Evolutionary conservation across 2,113 vertebrate genomes (phyloP).

Genomic region (Marcusenius ussheri): DNA sequence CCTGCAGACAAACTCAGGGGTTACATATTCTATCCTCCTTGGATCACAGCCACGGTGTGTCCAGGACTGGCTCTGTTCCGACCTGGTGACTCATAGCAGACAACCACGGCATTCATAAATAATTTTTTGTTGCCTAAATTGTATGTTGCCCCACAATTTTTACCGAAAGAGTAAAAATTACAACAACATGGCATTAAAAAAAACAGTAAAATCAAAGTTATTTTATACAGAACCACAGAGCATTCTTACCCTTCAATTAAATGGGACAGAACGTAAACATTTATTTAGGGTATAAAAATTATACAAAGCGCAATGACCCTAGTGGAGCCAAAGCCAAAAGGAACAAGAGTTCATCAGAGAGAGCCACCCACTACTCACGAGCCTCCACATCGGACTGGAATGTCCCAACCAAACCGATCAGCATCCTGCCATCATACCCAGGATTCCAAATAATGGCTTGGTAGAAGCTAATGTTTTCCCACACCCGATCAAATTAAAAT

Average conservation of each 20-base stretch:
- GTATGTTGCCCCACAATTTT: not conserved
- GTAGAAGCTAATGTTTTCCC: slow-evolving; percentile 32
- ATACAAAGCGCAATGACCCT: not conserved
- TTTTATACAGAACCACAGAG: not conserved
- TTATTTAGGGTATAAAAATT: not conserved
- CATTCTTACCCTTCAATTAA: not conserved
- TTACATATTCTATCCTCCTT: not conserved
- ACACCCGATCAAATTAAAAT: slow-evolving; percentile 23
- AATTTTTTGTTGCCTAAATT: not conserved
- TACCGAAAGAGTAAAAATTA: not conserved
- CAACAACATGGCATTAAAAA: not conserved
- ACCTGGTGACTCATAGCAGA: slow-evolving; percentile 7
- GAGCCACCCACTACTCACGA: not conserved
- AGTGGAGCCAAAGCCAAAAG: not conserved
- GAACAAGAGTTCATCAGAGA: not conserved
- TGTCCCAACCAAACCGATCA: slow-evolving; percentile 21
- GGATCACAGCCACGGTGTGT: not conserved
- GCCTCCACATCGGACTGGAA: slow-evolving; percentile 15
- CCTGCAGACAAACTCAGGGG: not conserved
- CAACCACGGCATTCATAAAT: not conserved
- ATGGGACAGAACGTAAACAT: not conserved
- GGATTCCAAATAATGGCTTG: slow-evolving; percentile 25
- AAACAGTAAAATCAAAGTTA: not conserved
- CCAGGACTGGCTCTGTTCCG: not conserved
- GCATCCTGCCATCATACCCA: slow-evolving; percentile 14